These are phyloP conservation scores for Chrysodeixis includens DNA, from an alignment of 2,888 invertebrate genomes.

Conservation along the genomic window DNA sequence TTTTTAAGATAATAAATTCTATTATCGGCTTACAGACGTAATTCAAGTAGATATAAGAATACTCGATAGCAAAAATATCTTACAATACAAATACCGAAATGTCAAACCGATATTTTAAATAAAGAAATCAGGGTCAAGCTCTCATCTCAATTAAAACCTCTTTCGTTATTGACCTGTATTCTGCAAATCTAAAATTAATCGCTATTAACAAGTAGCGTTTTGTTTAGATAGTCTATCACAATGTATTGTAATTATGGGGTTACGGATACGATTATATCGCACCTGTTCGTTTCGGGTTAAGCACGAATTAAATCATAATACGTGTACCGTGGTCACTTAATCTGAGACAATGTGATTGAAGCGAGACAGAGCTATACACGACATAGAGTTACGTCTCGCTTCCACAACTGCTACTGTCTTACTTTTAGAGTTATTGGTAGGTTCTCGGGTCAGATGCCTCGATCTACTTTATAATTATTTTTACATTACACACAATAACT, in stretches of 20 bases:
- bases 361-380: too few species aligned
- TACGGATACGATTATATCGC: conserved; percentile 34
- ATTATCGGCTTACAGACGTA: too few species aligned
- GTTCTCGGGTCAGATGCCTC: conserved; percentile 42
- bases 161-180: background rate
- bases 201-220: conserved; percentile 33
- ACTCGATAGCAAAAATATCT: background rate
- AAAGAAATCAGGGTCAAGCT: conserved; percentile 3
- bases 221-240: conserved; percentile 15
- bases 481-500: conserved; percentile 51
- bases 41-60: background rate
- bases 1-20: too few species aligned
- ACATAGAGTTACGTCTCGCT: too few species aligned
- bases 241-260: conserved; percentile 16
- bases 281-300: conserved; percentile 50
- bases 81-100: background rate
- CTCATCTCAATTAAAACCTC: background rate
- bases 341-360: too few species aligned
- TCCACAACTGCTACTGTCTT: too few species aligned
- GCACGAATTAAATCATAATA: conserved; percentile 36
- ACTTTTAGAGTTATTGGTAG: too few species aligned
- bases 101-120: conserved; percentile 1
- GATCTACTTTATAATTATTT: conserved; percentile 59
- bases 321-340: too few species aligned
- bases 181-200: conserved; percentile 12